These are phyloP conservation scores for Leucosticte australis DNA, from an alignment of 2,113 vertebrate genomes.

Conservation along the genomic window DNA sequence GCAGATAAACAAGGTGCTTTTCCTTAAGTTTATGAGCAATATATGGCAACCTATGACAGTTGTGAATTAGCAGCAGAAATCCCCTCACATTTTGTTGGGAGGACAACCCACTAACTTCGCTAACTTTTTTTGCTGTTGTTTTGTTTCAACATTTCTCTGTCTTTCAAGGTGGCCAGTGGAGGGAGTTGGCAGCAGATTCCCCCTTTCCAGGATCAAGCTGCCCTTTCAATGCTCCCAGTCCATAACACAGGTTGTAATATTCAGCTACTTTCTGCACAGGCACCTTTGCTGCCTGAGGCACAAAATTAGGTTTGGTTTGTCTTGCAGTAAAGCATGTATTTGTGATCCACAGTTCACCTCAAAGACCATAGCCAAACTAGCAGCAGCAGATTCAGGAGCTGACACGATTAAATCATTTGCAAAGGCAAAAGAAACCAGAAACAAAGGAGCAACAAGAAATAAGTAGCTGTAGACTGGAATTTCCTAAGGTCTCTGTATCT, in stretches of 20 bases:
- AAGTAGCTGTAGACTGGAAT: neutral
- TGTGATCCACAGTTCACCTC: neutral
- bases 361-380: neutral
- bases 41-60: neutral
- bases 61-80: neutral
- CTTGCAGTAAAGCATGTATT: neutral
- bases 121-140: neutral
- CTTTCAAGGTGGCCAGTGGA: neutral
- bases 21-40: neutral
- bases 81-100: neutral
- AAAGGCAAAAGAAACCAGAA: neutral
- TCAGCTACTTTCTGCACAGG: fast-evolving
- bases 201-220: neutral
- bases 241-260: neutral
- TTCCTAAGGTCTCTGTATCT: neutral
- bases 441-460: neutral
- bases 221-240: neutral
- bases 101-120: neutral
- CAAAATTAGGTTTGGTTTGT: neutral
- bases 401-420: neutral
- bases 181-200: neutral
- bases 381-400: neutral
- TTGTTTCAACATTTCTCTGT: neutral
- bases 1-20: neutral
- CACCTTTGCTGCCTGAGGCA: neutral